Evolutionary conservation across 2,888 invertebrate genomes (phyloP).

Genomic region (Dilophus febrilis): DNA sequence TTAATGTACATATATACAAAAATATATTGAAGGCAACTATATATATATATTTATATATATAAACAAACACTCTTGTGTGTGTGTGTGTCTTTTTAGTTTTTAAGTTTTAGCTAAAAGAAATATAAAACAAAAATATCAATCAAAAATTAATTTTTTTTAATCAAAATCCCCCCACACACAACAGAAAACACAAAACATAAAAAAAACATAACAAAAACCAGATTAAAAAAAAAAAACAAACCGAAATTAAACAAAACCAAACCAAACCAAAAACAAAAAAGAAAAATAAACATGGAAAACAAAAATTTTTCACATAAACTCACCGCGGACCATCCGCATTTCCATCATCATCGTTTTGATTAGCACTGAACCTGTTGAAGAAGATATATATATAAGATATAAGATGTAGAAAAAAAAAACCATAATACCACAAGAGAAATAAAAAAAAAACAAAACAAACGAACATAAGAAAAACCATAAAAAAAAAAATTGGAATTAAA

Average conservation of each 20-base stretch:
- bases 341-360: constrained; percentile 19
- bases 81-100: constrained; percentile 1
- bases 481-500: background rate
- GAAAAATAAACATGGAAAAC: too few relatives aligned
- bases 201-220: constrained; percentile 6
- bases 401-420: constrained; percentile 12
- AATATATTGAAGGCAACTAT: too few relatives aligned
- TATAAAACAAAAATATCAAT: too few relatives aligned
- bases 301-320: background rate
- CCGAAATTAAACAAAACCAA: background rate
- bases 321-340: constrained; percentile 7
- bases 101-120: background rate
- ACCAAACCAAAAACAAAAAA: too few relatives aligned
- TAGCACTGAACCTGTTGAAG: constrained; percentile 29
- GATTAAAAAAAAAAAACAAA: constrained; percentile 4
- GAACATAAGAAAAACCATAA: background rate
- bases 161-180: too few relatives aligned
- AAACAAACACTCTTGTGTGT: too few relatives aligned
- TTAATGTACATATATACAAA: too few relatives aligned
- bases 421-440: background rate
- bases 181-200: too few relatives aligned
- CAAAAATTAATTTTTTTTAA: too few relatives aligned
- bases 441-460: background rate
- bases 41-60: too few relatives aligned
- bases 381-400: constrained; percentile 22